Base-by-base conservation (phyloP, 2,888 invertebrate genomes). In the Latheticus oryzae region DNA sequence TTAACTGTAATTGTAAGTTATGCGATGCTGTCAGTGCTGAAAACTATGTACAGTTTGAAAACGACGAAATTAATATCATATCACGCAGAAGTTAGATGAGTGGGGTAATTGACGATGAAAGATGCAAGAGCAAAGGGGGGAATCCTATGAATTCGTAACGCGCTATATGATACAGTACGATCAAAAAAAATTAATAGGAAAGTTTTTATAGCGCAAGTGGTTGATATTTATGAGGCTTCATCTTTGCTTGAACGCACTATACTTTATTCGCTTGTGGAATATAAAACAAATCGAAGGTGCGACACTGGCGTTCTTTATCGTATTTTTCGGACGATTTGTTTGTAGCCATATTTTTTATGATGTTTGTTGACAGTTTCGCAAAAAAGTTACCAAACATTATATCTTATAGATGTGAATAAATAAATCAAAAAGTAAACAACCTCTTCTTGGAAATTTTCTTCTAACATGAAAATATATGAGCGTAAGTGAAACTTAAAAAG, bases 201-300 rank as follows among this genome's bases (percentile, higher is more conserved):
- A n/a, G n/a, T n/a, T 13, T 2, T 7, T 13, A 33, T 19, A 19
- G 7, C 11, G 37, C 37, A 37, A 19, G 37, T 37, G 37, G 16
- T 17, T 37, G 37, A 37, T 37, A 37, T 37, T 37, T 37, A 37
- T 37, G 37, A 33, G 15, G 32, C 3, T 16, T 5, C 17, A 11
- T 15, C 15, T 33, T 19, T 8, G 5, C n/a, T n/a, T n/a, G n/a
- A n/a, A n/a, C n/a, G n/a, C n/a, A n/a, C n/a, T n/a, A n/a, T n/a
- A n/a, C n/a, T n/a, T n/a, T n/a, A n/a, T n/a, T 11, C 35, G 7
- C 37, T n/a, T n/a, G 5, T 8, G 12, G 40, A 21, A 40, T 40
- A 7, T 24, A 24, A 40, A 21, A 40, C 40, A 40, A 40, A 40
- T 40, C 40, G 40, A 40, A 40, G 40, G 15, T 35, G 35, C 35